Evolutionary conservation across 2,113 vertebrate genomes (phyloP).

Genomic region (Amphilophus citrinellus): DNA sequence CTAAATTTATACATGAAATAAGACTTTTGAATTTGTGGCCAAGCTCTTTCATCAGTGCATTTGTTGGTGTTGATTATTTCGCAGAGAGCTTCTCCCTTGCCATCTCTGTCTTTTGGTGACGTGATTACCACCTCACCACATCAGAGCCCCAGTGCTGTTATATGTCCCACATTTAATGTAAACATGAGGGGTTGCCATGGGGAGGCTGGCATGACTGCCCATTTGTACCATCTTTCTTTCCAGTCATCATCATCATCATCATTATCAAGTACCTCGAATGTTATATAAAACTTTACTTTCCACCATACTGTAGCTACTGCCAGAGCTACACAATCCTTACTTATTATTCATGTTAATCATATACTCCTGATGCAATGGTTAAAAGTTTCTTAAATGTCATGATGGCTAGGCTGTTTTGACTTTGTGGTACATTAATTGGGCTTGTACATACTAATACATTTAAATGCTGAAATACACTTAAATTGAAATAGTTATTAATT

Average conservation of each 20-base stretch:
- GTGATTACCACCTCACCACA: constrained; percentile 48
- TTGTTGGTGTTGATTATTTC: constrained; percentile 48
- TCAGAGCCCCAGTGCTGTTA: constrained; percentile 14
- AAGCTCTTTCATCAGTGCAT: constrained; percentile 50
- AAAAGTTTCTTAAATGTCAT: too few species aligned
- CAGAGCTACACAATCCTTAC: background rate
- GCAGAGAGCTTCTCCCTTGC: constrained; percentile 37
- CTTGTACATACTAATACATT: too few species aligned
- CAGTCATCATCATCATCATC: constrained; percentile 35
- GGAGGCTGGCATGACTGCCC: background rate
- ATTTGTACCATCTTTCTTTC: constrained; percentile 18
- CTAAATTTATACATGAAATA: constrained; percentile 39
- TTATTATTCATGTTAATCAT: background rate
- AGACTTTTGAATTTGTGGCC: constrained; percentile 40
- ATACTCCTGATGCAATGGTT: background rate
- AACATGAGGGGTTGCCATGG: constrained; percentile 49
- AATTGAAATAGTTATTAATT: too few species aligned
- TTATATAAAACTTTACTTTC: background rate
- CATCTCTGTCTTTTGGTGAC: constrained; percentile 37
- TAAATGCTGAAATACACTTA: too few species aligned
- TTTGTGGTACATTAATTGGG: too few species aligned
- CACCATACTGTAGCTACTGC: background rate
- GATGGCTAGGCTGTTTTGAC: background rate
- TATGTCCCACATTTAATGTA: constrained; percentile 13
- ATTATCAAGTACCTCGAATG: constrained; percentile 28